phyloP scores from a whole-genome alignment of 2,797 vertebrate genomes.

The Fringilla coelebs region DNA sequence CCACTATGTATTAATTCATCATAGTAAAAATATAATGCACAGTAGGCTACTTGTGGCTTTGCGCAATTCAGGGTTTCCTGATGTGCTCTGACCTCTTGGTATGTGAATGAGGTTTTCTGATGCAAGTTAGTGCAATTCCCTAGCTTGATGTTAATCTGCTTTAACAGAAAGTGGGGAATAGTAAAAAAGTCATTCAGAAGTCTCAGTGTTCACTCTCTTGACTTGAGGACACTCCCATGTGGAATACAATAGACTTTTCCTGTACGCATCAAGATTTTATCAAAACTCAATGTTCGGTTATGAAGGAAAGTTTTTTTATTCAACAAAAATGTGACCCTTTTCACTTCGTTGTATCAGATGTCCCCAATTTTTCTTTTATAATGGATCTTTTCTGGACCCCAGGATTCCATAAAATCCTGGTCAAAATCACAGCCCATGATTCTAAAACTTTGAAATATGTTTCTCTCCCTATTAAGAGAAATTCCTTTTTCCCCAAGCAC shows the following conservation, averaged over 20 bases:
- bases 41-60: conserved; percentile 50
- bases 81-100: conserved; percentile 36
- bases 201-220: not conserved
- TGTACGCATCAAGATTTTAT: not conserved
- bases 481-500: not conserved
- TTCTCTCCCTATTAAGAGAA: not conserved
- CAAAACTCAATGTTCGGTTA: not conserved
- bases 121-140: conserved; percentile 48
- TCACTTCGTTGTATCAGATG: not conserved
- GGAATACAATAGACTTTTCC: not conserved
- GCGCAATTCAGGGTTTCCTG: conserved; percentile 27
- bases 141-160: not conserved
- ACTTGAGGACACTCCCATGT: not conserved
- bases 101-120: conserved; percentile 64
- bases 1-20: conserved; percentile 15
- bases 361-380: not conserved
- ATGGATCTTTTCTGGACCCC: not conserved
- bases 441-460: not conserved
- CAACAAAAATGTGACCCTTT: not conserved
- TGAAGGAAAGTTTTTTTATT: not conserved
- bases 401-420: not conserved
- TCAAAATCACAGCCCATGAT: not conserved
- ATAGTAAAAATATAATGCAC: conserved; percentile 14
- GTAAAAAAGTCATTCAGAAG: not conserved
- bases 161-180: not conserved